Evolutionary conservation across 1,140 invertebrate genomes (phyloP).

Genomic region (Euura saliciscinereae): DNA sequence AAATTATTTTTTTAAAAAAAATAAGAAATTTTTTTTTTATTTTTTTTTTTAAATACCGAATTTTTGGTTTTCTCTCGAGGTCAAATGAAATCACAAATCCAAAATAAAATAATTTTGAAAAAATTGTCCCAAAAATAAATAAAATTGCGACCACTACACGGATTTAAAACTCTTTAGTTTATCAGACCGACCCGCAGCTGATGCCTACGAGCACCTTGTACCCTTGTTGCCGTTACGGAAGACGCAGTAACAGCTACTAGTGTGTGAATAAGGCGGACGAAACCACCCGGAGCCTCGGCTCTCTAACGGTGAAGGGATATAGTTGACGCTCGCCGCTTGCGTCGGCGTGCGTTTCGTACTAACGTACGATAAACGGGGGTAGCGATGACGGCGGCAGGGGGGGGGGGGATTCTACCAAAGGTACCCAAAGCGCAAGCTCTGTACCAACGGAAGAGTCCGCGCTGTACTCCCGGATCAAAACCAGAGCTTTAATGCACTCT

Average conservation of each 20-base stretch:
- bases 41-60: no score
- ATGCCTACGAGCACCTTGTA: not conserved
- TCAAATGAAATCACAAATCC: no score
- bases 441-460: not conserved
- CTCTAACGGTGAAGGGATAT: no score
- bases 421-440: conserved; percentile 11
- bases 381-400: not conserved
- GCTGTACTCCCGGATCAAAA: conserved; percentile 5
- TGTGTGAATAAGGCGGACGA: not conserved
- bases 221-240: not conserved
- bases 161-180: not conserved
- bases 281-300: not conserved
- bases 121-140: no score
- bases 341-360: not conserved
- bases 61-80: no score
- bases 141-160: no score
- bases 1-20: no score
- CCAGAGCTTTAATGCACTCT: not conserved
- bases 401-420: not conserved
- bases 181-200: conserved; percentile 6
- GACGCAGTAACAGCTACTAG: conserved; percentile 4
- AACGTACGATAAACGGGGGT: no score
- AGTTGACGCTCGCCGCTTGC: not conserved
- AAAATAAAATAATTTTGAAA: no score
- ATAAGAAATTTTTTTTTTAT: no score